Evolutionary conservation across 2,797 vertebrate genomes (phyloP), one percentile per base, ranked within the genome.

Genomic region (Lemur catta): DNA sequence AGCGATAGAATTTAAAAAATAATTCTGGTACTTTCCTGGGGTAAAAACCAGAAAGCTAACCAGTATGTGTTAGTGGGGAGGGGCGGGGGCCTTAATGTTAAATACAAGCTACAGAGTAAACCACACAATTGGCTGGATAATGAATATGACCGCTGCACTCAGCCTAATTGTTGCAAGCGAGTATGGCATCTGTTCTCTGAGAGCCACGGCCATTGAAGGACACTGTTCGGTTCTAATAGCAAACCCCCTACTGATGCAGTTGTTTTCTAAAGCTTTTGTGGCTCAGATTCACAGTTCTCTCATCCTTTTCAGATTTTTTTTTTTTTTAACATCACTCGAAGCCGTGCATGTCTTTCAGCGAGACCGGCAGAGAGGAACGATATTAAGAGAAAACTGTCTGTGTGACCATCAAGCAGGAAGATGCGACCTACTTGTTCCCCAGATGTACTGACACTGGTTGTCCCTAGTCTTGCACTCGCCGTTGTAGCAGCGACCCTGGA

Each of bases 381-480:
- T 2, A 3, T 2, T 33, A 33, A 55, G 28, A 84, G 57, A 76
- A 80, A 52, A 61, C 59, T 2, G 13, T 10, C 5, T 11, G 24
- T 30, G 46, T 24, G n/a, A 9, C 20, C 33, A 30, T 0, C 38
- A 20, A 17, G 61, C 41, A 74, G 52, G 52, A 75, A 35, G 74
- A 2, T 0, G 33, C 3, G 76, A 99, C 99, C 98, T 99, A 99
- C 99, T 99, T 98, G 99, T 98, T 87, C 99, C 99, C 99, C 99
- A 99, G 98, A 99, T 99, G 98, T 99, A 99, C 98, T 99, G 99
- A 98, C 99, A 99, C 96, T 99, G 99, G 98, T 99, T 99, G 95
- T 99, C 99, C 98, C 99, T 99, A 65, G 99, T 99, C 98, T 99
- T 99, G 99, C 99, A 99, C 98, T 99, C 99, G 93, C 99, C 99